A percentile compares a stretch with the other conserved stretches of the same genome.
These are phyloP conservation scores for Melanaphis sacchari DNA, from an alignment of 1,140 invertebrate genomes.

Conservation along the genomic window DNA sequence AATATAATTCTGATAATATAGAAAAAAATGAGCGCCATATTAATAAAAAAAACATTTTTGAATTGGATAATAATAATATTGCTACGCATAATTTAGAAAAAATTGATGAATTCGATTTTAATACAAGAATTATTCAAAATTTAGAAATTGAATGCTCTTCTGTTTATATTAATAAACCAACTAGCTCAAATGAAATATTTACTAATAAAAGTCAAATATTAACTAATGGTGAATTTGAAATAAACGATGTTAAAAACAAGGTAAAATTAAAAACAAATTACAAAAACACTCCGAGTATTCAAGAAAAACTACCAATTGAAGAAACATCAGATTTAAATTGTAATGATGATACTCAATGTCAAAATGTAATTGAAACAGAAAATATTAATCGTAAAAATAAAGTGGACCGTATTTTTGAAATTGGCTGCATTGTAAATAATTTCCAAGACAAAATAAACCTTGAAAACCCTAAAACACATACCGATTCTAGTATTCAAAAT, in stretches of 20 bases:
- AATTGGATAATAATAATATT: background rate
- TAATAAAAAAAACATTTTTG: conserved; percentile 10
- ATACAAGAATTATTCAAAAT: conserved; percentile 1
- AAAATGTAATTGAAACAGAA: background rate
- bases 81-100: background rate
- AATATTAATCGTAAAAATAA: background rate
- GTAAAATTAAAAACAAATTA: background rate
- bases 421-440: background rate
- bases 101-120: conserved; percentile 18
- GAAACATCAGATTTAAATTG: background rate
- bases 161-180: background rate
- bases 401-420: background rate
- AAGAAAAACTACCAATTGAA: background rate
- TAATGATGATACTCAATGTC: background rate
- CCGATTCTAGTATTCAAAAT: background rate
- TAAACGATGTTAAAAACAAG: background rate
- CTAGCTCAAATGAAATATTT: background rate
- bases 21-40: background rate
- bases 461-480: background rate
- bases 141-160: background rate
- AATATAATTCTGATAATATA: background rate
- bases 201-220: background rate
- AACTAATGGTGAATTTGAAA: too few species aligned
- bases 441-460: background rate
- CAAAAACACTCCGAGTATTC: background rate